Conservation (phyloP, 2,113 vertebrate species). For the Calidris pugnax region DNA sequence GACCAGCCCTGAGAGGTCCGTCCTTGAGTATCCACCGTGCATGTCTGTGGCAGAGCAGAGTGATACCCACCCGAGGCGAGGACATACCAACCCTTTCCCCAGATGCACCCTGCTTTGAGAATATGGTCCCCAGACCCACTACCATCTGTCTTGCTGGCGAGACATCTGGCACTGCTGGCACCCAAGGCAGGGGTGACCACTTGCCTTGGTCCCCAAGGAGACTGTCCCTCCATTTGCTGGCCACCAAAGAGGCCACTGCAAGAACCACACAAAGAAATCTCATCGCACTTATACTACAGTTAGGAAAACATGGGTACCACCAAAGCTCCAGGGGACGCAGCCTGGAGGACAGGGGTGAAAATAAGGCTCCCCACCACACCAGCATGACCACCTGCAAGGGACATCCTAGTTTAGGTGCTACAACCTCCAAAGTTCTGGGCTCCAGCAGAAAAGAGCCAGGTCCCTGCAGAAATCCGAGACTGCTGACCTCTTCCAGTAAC, state of each 20-base stretch:
- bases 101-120: neutral
- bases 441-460: neutral
- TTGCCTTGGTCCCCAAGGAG: neutral
- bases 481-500: neutral
- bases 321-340: neutral
- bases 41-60: neutral
- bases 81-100: no score
- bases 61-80: accelerated
- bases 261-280: no score
- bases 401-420: neutral
- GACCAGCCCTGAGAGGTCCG: neutral
- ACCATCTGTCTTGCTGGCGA: no score
- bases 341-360: neutral
- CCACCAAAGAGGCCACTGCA: no score
- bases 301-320: neutral
- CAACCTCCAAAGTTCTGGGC: neutral
- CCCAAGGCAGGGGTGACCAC: no score
- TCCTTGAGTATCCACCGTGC: neutral
- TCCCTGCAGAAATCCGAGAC: neutral
- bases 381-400: neutral
- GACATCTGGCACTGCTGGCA: neutral
- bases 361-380: neutral
- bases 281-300: accelerated
- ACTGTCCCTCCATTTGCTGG: no score
- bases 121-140: accelerated